Conservation (phyloP, 2,888 invertebrate species). For the Macrophya alboannulata region DNA sequence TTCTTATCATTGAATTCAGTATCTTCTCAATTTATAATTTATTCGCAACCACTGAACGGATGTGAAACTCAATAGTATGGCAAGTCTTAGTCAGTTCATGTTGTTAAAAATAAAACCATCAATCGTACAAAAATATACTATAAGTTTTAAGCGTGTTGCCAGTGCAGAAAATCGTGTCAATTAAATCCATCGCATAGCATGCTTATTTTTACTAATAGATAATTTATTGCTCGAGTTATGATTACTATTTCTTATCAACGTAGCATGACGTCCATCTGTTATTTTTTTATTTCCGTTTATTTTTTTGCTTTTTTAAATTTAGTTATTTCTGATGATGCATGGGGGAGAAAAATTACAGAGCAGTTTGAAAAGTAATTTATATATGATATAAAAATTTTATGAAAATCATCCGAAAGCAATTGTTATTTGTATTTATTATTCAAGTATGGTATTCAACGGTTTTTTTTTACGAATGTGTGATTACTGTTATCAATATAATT, state of each 20-base stretch:
- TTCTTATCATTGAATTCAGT: neutral
- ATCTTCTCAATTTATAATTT: neutral
- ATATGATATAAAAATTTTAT: neutral
- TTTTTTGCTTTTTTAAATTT: neutral
- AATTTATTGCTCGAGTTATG: conserved; percentile 1
- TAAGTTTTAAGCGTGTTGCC: conserved; percentile 8
- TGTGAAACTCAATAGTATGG: neutral
- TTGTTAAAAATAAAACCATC: conserved; percentile 24
- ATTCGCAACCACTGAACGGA: neutral
- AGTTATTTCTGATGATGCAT: neutral
- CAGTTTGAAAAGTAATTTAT: neutral
- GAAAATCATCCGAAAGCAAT: neutral
- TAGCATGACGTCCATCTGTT: neutral
- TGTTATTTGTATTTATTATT: neutral
- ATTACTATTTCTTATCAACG: conserved; percentile 4
- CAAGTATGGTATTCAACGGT: no score
- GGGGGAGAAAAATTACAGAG: neutral
- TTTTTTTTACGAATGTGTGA: neutral
- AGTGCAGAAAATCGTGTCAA: neutral
- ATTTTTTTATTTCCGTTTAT: neutral
- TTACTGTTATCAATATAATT: neutral
- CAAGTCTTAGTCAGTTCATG: neutral
- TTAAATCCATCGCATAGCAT: conserved; percentile 2
- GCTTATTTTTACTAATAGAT: neutral
- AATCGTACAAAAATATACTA: neutral